Conservation (phyloP, 2,797 vertebrate species). For the Hydrolagus colliei region DNA sequence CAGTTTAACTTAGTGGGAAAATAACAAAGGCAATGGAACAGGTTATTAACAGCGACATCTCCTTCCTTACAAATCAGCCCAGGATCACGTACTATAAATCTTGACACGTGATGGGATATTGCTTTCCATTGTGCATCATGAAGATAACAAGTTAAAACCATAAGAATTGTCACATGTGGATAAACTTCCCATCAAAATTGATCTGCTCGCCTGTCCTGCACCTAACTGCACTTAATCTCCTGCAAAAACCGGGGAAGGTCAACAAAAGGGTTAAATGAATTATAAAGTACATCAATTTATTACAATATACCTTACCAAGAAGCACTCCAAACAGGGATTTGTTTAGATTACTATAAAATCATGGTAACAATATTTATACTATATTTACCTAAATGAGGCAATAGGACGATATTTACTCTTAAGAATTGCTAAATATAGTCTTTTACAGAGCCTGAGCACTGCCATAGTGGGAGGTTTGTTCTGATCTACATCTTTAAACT, state of each 20-base stretch:
- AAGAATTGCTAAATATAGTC: constrained; percentile 92
- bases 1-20: constrained; percentile 1
- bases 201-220: neutral
- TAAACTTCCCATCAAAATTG: neutral
- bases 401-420: constrained; percentile 92
- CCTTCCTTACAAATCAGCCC: neutral
- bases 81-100: neutral
- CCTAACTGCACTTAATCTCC: neutral
- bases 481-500: constrained; percentile 95
- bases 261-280: constrained; percentile 53
- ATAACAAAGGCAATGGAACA: neutral
- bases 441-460: constrained; percentile 70
- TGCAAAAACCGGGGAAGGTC: neutral
- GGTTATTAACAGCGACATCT: neutral
- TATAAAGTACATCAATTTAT: constrained; percentile 62
- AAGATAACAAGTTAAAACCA: neutral
- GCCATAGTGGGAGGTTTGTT: constrained; percentile 91
- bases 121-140: neutral
- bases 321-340: constrained; percentile 64
- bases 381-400: constrained; percentile 92
- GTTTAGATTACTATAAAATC: constrained; percentile 80
- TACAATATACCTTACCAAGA: constrained; percentile 61
- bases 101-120: neutral
- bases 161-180: neutral
- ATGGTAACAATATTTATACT: constrained; percentile 88